Percentiles rank a stretch among this genome's conserved stretches.
Conservation (phyloP, 1,140 invertebrate species). For the Sitobion miscanthi region DNA sequence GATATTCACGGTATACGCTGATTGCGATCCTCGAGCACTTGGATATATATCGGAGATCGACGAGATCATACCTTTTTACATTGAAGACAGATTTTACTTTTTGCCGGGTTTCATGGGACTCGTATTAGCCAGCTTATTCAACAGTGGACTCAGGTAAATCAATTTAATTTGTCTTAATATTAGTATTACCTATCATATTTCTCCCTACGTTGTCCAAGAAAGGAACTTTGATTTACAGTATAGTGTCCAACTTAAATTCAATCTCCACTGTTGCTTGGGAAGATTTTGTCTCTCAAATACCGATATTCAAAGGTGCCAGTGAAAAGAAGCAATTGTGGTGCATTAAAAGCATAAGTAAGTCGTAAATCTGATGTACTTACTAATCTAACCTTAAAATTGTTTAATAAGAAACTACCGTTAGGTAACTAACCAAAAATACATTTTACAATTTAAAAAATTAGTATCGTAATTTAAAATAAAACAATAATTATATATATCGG, state of each 20-base stretch:
- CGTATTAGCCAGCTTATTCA: slow-evolving; percentile 88
- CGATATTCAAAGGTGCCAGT: slow-evolving; percentile 71
- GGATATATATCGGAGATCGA: slow-evolving; percentile 79
- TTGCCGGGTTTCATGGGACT: slow-evolving; percentile 83
- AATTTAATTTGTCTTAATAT: not conserved
- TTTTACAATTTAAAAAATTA: not conserved
- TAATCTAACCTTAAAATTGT: not conserved
- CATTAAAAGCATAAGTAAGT: slow-evolving; percentile 74
- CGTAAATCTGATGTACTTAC: not conserved
- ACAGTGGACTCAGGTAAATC: slow-evolving; percentile 82
- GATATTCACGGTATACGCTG: slow-evolving; percentile 82
- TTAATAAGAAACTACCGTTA: not conserved
- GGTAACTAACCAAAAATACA: not conserved
- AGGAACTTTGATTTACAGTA: slow-evolving; percentile 65
- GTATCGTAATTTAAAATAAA: not conserved
- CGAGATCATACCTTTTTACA: slow-evolving; percentile 85
- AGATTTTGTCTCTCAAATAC: slow-evolving; percentile 79
- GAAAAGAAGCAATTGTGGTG: slow-evolving; percentile 75
- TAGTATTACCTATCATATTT: not conserved
- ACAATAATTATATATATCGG: not conserved
- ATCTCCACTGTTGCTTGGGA: slow-evolving; percentile 87
- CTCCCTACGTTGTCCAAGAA: not conserved
- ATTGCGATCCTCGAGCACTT: slow-evolving; percentile 81
- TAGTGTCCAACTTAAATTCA: slow-evolving; percentile 86
- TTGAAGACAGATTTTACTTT: slow-evolving; percentile 81